phyloP scores from a whole-genome alignment of 2,888 invertebrate genomes.

The Drosophila setosimentum region DNA sequence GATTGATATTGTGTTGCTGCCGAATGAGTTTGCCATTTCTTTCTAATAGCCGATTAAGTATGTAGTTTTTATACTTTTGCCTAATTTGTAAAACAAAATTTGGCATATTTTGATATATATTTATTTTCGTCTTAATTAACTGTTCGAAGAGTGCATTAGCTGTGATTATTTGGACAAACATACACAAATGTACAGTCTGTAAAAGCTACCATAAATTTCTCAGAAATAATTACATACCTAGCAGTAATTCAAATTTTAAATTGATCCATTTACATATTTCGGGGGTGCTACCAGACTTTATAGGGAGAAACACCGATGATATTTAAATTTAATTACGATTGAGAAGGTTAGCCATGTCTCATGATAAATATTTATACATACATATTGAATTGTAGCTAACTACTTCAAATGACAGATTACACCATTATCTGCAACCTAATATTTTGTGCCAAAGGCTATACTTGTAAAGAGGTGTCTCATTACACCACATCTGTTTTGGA shows the following conservation, averaged over 20 bases:
- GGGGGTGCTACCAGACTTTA: background rate
- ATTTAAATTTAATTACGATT: background rate
- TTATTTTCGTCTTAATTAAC: background rate
- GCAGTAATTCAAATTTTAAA: background rate
- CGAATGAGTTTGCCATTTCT: conserved; percentile 22
- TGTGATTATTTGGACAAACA: background rate
- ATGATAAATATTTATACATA: background rate
- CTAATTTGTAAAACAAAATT: background rate
- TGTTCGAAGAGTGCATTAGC: background rate
- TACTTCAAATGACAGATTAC: background rate
- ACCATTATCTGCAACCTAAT: background rate
- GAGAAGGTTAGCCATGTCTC: background rate
- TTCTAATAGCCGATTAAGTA: conserved; percentile 8
- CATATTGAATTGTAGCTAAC: background rate
- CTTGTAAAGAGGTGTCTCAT: background rate
- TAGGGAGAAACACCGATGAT: background rate
- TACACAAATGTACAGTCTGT: background rate
- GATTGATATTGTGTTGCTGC: conserved; percentile 72
- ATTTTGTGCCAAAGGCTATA: background rate
- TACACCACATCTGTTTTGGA: background rate
- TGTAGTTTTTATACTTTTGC: background rate
- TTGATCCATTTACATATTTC: background rate
- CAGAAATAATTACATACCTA: background rate
- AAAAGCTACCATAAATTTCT: background rate
- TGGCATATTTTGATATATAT: background rate